These are phyloP conservation scores for Drosophila melanosoma DNA, from an alignment of 2,888 invertebrate genomes.

Conservation along the genomic window DNA sequence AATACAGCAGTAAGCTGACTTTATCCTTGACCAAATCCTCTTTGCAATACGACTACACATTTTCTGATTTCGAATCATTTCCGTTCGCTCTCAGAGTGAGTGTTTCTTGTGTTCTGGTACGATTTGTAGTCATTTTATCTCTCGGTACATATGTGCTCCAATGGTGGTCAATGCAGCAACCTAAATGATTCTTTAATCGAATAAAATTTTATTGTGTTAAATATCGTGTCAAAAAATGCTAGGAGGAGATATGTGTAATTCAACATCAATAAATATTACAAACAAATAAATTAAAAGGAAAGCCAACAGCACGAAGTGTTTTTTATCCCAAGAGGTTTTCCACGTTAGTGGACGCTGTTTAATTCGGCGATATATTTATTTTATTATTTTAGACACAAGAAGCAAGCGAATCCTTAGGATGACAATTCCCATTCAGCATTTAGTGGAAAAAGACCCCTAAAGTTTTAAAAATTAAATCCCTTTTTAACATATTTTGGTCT, in stretches of 20 bases:
- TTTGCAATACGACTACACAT: not conserved
- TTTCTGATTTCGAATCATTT: not conserved
- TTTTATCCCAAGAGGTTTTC: no score
- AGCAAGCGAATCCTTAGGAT: no score
- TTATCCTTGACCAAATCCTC: not conserved
- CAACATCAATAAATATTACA: no score
- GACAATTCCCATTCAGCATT: no score
- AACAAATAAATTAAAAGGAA: no score
- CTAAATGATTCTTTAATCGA: no score
- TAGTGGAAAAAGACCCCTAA: no score
- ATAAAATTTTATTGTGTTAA: no score
- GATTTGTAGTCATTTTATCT: not conserved
- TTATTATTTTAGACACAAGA: no score
- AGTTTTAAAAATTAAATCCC: not conserved
- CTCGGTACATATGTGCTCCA: not conserved
- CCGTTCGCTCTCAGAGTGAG: not conserved
- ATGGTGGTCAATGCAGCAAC: not conserved
- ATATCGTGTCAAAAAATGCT: not conserved
- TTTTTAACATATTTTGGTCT: constrained; percentile 6
- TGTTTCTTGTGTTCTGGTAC: not conserved
- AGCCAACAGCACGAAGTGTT: no score
- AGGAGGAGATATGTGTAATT: not conserved
- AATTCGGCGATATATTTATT: no score
- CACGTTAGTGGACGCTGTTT: no score
- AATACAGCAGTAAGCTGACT: not conserved